Evolutionary conservation across 2,113 vertebrate species (phyloP).

Genomic region (Pygoscelis antarcticus): DNA sequence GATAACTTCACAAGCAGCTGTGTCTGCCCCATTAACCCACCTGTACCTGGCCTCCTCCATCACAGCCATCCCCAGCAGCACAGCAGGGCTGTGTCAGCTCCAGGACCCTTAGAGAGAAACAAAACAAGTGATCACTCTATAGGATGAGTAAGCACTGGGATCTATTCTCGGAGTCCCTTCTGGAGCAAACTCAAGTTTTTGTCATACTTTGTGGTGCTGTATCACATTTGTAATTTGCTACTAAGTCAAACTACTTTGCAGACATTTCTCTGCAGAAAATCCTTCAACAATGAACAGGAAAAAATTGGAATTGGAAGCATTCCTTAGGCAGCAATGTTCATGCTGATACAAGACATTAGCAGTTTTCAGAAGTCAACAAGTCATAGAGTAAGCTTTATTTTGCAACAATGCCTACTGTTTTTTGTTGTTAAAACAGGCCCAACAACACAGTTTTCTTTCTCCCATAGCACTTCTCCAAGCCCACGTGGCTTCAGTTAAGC

Average conservation of each 20-base stretch:
- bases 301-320: fast-evolving
- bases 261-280: background rate
- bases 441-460: too few species aligned
- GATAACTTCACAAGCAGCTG: background rate
- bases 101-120: background rate
- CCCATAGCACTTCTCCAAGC: fast-evolving
- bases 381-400: background rate
- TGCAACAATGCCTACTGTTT: fast-evolving
- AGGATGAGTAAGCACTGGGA: fast-evolving
- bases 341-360: background rate
- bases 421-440: background rate
- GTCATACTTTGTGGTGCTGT: fast-evolving
- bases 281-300: background rate
- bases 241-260: background rate
- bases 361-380: background rate
- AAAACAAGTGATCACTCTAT: fast-evolving
- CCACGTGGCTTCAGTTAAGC: fast-evolving
- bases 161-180: background rate
- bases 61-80: fast-evolving
- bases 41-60: background rate
- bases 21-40: background rate
- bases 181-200: background rate
- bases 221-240: too few species aligned
- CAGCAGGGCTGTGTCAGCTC: fast-evolving
- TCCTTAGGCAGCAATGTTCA: background rate